phyloP scores from a whole-genome alignment of 2,113 vertebrate genomes.

The Gobius niger region DNA sequence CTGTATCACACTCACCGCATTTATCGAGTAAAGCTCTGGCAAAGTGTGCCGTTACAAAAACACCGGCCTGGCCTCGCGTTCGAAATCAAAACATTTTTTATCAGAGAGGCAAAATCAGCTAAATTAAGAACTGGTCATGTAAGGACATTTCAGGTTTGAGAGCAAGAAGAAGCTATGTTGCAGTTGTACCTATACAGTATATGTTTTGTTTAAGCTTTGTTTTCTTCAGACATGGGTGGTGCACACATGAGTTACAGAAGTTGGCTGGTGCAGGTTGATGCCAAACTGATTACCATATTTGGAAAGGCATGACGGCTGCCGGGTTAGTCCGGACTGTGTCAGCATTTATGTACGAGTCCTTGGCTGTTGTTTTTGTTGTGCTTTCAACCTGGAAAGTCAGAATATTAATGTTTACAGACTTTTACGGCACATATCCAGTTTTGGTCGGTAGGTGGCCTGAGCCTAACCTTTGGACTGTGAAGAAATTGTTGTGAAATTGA shows the following conservation, averaged over 20 bases:
- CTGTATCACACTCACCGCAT: conserved; percentile 41
- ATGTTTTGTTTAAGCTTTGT: too few relatives aligned
- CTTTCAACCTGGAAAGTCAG: not conserved
- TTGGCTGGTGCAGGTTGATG: not conserved
- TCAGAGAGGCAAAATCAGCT: not conserved
- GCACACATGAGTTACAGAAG: not conserved
- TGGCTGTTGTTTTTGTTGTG: not conserved
- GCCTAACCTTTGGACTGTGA: too few relatives aligned
- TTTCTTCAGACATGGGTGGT: too few relatives aligned
- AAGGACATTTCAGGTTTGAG: conserved; percentile 3
- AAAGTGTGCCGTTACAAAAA: conserved; percentile 16
- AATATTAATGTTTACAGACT: not conserved
- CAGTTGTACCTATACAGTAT: too few relatives aligned
- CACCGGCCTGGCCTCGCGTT: not conserved
- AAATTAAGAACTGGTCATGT: conserved; percentile 1
- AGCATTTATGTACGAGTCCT: not conserved
- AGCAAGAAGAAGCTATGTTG: not conserved
- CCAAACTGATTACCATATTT: conserved; percentile 8
- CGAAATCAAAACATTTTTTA: conserved; percentile 27
- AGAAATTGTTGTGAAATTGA: too few relatives aligned
- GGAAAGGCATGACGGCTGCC: not conserved
- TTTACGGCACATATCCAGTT: not conserved
- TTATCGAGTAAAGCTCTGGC: conserved; percentile 22
- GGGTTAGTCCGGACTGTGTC: not conserved
- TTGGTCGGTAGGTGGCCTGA: not conserved